A percentile compares a stretch with the other conserved stretches of the same genome.
phyloP scores from a whole-genome alignment of 2,888 invertebrate genomes.

The Calameuta pallipes region DNA sequence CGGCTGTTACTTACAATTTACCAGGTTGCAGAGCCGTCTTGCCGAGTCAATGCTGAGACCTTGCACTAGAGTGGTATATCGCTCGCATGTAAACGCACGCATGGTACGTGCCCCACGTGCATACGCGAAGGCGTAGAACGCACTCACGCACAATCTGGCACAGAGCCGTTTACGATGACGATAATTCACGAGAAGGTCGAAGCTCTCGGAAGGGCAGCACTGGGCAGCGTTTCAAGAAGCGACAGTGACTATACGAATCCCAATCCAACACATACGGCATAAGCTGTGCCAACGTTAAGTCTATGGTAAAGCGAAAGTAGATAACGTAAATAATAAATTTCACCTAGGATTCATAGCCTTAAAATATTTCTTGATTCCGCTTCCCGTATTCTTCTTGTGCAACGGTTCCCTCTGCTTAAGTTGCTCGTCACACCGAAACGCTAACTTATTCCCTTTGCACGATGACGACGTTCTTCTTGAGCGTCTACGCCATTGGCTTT shows the following conservation, averaged over 20 bases:
- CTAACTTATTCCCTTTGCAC: background rate
- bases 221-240: too few species aligned
- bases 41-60: slow-evolving; percentile 1
- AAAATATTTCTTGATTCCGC: background rate
- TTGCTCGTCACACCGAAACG: background rate
- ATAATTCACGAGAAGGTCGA: background rate
- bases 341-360: background rate
- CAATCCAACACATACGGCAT: too few species aligned
- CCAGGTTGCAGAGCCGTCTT: background rate
- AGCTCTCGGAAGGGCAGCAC: background rate
- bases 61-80: background rate
- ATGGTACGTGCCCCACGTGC: background rate
- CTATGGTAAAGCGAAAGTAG: background rate
- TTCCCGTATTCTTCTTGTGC: background rate
- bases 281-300: too few species aligned
- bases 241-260: too few species aligned
- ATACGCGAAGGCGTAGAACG: background rate
- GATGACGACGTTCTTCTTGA: background rate
- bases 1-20: background rate
- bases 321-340: background rate
- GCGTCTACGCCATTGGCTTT: background rate
- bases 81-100: background rate
- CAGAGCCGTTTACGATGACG: background rate
- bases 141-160: background rate
- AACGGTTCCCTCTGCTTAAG: background rate